Conservation (phyloP, 2,113 vertebrate genomes). For the Acrocephalus kingi region DNA sequence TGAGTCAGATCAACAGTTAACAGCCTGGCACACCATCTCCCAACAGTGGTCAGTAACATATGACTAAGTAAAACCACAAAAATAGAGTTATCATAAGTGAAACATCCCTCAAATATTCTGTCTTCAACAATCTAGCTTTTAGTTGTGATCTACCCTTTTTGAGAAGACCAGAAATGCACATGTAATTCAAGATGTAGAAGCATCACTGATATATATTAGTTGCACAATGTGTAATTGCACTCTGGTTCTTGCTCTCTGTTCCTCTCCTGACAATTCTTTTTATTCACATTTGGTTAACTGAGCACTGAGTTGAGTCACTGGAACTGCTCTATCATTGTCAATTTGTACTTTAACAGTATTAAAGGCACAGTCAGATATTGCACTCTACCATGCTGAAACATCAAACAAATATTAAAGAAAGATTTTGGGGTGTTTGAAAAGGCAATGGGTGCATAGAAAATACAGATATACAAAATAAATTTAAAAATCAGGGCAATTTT, state of each 20-base stretch:
- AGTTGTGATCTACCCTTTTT: neutral
- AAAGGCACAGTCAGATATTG: neutral
- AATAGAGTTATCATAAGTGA: neutral
- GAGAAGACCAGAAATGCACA: neutral
- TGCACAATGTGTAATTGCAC: neutral
- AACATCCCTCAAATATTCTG: neutral
- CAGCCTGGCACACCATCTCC: neutral
- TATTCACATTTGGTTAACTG: neutral
- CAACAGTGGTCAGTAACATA: neutral
- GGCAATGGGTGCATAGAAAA: neutral
- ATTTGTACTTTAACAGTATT: neutral
- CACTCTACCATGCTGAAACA: neutral
- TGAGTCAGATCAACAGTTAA: neutral
- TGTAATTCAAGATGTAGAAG: neutral
- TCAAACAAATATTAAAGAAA: neutral
- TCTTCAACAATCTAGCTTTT: neutral
- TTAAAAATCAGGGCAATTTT: neutral
- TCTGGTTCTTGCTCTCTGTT: neutral
- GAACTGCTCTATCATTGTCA: neutral
- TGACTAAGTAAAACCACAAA: neutral
- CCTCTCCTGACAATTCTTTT: neutral
- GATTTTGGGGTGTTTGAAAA: neutral
- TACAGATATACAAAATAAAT: neutral
- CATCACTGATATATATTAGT: accelerated
- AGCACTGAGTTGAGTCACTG: neutral